Evolutionary conservation across 2,113 vertebrate species (phyloP).

Genomic region (Pogona vitticeps): DNA sequence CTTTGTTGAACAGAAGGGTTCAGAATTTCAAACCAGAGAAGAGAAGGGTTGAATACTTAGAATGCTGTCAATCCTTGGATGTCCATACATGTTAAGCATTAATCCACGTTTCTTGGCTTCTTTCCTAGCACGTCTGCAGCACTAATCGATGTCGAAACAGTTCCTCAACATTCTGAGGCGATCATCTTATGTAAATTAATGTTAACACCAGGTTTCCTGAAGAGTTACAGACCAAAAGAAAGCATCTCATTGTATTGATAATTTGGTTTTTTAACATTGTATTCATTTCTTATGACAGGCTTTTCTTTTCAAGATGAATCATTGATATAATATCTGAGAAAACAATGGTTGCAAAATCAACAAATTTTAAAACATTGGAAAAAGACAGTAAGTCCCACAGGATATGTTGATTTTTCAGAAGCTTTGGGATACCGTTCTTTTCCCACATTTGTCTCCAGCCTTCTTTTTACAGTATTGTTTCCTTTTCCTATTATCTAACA

Average conservation of each 20-base stretch:
- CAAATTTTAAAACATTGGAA: slow-evolving; percentile 5
- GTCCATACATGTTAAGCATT: neutral
- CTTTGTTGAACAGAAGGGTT: neutral
- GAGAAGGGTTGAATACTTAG: neutral
- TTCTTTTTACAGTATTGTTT: neutral
- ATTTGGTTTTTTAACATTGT: rapidly evolving
- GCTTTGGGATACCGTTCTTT: neutral
- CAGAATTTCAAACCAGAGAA: neutral
- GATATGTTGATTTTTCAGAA: slow-evolving; percentile 9
- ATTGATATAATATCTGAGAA: neutral
- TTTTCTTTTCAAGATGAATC: neutral
- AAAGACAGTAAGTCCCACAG: neutral
- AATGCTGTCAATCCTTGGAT: neutral
- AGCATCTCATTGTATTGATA: neutral
- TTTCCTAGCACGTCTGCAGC: slow-evolving; percentile 4
- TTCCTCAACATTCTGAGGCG: neutral
- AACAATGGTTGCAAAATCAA: neutral
- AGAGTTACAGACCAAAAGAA: neutral
- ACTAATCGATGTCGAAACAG: slow-evolving; percentile 16
- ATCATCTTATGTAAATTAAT: slow-evolving; percentile 6
- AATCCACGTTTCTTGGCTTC: slow-evolving; percentile 21
- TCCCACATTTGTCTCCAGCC: neutral
- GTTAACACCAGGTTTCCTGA: slow-evolving; percentile 8
- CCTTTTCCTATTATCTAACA: neutral
- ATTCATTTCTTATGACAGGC: neutral